Percentiles rank a stretch among this genome's conserved stretches.
phyloP scores from a whole-genome alignment of 2,888 invertebrate species.

The Heliconius hortense region DNA sequence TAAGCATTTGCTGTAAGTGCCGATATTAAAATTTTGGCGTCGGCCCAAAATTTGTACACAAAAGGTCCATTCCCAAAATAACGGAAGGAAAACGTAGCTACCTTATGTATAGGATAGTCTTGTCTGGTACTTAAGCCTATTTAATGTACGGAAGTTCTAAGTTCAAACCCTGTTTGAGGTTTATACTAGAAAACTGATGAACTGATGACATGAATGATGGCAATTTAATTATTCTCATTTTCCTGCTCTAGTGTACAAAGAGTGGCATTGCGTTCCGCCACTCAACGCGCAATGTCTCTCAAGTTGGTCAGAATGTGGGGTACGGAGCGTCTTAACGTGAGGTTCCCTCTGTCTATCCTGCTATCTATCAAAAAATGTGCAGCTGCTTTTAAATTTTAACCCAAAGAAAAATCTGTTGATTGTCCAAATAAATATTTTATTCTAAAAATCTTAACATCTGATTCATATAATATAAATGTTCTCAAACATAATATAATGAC shows the following conservation, averaged over 20 bases:
- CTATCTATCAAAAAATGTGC: neutral
- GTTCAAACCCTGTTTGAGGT: neutral
- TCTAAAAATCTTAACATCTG: neutral
- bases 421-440: neutral
- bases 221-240: neutral
- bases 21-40: conserved; percentile 17
- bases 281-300: neutral
- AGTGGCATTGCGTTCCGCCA: too few relatives aligned
- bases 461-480: neutral
- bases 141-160: neutral
- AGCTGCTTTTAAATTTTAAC: too few relatives aligned
- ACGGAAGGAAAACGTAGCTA: conserved; percentile 14
- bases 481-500: conserved; percentile 7
- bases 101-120: neutral
- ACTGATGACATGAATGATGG: too few relatives aligned
- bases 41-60: conserved; percentile 9
- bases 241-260: neutral
- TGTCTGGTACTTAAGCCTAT: neutral
- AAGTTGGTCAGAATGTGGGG: neutral
- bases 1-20: conserved; percentile 18
- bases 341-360: neutral
- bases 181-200: neutral
- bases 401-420: neutral
- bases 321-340: neutral
- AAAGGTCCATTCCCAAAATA: conserved; percentile 16